These are phyloP conservation scores for Andrena cerasifolii DNA, from an alignment of 1,140 invertebrate genomes.

Conservation along the genomic window DNA sequence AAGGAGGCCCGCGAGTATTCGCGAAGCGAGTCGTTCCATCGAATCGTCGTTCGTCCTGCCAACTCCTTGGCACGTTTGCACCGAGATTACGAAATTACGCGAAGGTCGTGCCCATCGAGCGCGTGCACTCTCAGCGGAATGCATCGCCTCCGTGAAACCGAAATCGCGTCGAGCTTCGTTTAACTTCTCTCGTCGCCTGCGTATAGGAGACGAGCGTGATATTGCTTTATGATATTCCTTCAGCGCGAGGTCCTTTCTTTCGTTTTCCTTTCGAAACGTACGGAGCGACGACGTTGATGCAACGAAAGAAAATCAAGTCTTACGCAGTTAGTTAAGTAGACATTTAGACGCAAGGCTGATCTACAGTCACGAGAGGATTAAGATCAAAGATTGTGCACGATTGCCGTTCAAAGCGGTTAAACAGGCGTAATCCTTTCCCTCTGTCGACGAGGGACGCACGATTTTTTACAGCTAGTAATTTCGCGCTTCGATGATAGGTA, in stretches of 20 bases:
- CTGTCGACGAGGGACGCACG: neutral
- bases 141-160: neutral
- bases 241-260: neutral
- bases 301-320: conserved; percentile 11
- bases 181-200: neutral
- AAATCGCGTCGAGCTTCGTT: neutral
- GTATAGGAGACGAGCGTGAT: neutral
- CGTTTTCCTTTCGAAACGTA: neutral
- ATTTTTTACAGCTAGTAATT: neutral
- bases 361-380: conserved; percentile 47
- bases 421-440: conserved; percentile 11
- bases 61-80: conserved; percentile 43
- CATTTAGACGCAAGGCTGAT: conserved; percentile 49
- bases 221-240: conserved; percentile 28
- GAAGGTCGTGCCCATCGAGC: neutral
- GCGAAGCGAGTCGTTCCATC: conserved; percentile 1
- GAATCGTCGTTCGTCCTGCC: conserved; percentile 35
- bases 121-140: neutral
- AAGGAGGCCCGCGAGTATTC: conserved; percentile 11
- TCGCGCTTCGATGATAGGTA: too few relatives aligned
- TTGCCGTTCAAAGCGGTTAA: conserved; percentile 18
- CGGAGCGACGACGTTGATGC: conserved; percentile 12
- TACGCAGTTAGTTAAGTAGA: conserved; percentile 52
- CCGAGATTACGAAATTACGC: conserved; percentile 15
- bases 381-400: conserved; percentile 25